Evolutionary conservation across 2,113 vertebrate species (phyloP).

Genomic region (Dermatemys mawii): DNA sequence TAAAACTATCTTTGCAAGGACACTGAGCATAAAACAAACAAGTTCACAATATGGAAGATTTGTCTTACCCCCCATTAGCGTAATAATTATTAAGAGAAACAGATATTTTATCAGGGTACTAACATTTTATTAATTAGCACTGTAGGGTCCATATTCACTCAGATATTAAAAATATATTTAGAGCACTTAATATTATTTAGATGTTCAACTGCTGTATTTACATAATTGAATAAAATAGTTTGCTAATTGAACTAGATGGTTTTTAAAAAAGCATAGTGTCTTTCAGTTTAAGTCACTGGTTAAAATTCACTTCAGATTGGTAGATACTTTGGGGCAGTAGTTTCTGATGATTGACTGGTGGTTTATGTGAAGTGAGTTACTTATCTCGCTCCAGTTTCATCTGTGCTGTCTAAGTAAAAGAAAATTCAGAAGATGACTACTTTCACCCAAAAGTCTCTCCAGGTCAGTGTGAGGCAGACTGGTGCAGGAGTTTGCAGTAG

Average conservation of each 20-base stretch:
- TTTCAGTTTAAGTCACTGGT: background rate
- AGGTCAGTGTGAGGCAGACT: background rate
- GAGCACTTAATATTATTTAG: constrained; percentile 1
- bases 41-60: background rate
- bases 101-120: background rate
- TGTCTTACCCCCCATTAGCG: background rate
- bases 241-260: background rate
- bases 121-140: background rate
- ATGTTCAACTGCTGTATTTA: background rate
- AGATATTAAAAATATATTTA: background rate
- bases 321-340: background rate
- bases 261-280: background rate
- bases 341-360: background rate
- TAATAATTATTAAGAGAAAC: background rate
- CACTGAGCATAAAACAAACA: background rate
- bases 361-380: background rate
- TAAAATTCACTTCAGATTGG: background rate
- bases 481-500: background rate
- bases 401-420: background rate
- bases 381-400: background rate
- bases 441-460: background rate
- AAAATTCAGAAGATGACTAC: background rate
- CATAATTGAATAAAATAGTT: background rate
- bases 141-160: background rate
- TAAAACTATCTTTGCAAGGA: background rate